Evolutionary conservation across 2,797 vertebrate genomes (phyloP).

Genomic region (Phaenicophaeus curvirostris): DNA sequence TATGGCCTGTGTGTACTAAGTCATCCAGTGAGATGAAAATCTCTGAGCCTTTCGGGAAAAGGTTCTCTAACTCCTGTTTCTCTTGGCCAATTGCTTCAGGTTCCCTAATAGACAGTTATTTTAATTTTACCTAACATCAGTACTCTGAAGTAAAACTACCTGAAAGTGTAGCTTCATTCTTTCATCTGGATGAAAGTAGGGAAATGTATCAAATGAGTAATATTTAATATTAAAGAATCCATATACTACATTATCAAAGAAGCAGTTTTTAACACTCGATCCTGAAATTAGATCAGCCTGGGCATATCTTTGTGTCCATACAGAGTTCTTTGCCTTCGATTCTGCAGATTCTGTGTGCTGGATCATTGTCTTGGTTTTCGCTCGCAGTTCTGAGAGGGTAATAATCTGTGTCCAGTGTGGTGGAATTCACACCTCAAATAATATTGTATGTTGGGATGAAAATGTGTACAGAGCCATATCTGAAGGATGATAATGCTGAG

Average conservation of each 20-base stretch:
- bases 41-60: neutral
- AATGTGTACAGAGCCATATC: neutral
- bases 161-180: neutral
- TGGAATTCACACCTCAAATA: neutral
- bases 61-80: neutral
- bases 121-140: neutral
- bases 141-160: neutral
- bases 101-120: neutral
- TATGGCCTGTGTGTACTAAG: neutral
- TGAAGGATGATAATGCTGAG: neutral
- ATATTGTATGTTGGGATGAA: neutral
- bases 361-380: neutral
- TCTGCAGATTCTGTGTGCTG: neutral
- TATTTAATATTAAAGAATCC: neutral
- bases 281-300: neutral
- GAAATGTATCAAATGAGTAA: neutral
- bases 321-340: neutral
- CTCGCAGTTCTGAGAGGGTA: neutral
- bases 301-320: neutral
- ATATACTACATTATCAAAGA: neutral
- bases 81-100: neutral
- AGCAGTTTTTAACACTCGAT: neutral
- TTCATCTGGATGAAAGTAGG: neutral
- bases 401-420: neutral
- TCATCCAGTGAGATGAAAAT: neutral